Base-by-base conservation (phyloP, 2,888 invertebrate species). In the Pheosia gnoma region DNA sequence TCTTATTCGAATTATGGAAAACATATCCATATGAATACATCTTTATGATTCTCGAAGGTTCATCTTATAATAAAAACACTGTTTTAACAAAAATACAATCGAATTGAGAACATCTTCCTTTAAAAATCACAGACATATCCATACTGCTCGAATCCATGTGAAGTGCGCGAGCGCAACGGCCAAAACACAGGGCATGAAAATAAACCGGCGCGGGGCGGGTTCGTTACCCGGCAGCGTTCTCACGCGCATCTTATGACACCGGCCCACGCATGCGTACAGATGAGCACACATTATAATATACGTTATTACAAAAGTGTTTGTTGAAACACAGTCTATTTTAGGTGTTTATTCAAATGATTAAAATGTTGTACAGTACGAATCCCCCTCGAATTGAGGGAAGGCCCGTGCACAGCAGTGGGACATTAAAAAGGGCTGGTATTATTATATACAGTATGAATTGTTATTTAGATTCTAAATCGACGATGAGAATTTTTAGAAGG, bases 221-320 rank as follows among this genome's bases (percentile, higher is more conserved):
- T 90, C 90, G 87, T 85, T 90, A 89, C 79, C 90, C 90, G 84
- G 78, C 77, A 75, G 68, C 72, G 80, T 83, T 83, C 86, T 83
- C 85, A 84, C 87, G 82, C 82, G 83, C 84, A 83, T 84, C 84
- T 84, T 82, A 84, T 85, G 83, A 85, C 83, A 82, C 74, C 78
- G 67, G 70, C 66, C 72, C 78, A 80, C 83, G 83, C 67, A 73
- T 71, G 80, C 83, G 82, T 78, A 80, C 53, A 59, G 11, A 11
- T 41, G 38, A 51, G 38, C 45, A 7, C 13, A 39, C 39, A 55
- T 55, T 55, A 25, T 57, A 45, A 36, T 57, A 41, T 41, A 39
- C 39, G 41, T 41, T 7, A 13, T 39, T 56, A 56, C 37, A 52
- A 11, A 11, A 41, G 43, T 8, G 51, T 51, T 51, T 51, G 51